phyloP scores from a whole-genome alignment of 2,797 vertebrate species.

The Sciurus vulgaris region DNA sequence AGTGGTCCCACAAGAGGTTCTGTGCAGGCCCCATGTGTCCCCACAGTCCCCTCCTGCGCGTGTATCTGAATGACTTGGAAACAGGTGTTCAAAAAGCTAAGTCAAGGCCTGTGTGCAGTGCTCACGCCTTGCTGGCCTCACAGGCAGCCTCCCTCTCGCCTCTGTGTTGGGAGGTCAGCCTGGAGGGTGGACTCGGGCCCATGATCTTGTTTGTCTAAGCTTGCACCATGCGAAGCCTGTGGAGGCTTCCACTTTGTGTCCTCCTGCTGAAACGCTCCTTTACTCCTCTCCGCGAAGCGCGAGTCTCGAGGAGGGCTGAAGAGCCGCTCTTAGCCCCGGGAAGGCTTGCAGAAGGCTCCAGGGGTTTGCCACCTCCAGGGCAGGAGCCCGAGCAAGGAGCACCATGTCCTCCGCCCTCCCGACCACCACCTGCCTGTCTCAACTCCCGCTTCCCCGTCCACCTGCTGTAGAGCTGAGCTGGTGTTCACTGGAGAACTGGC shows the following conservation, averaged over 20 bases:
- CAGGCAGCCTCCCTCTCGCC: rapidly evolving
- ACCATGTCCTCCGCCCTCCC: background rate
- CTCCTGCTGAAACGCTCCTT: rapidly evolving
- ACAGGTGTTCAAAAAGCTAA: no score
- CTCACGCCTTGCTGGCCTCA: background rate
- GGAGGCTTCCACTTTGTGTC: rapidly evolving
- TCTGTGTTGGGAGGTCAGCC: background rate
- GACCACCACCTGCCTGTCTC: background rate
- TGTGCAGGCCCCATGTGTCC: background rate
- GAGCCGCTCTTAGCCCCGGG: background rate
- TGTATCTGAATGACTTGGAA: background rate
- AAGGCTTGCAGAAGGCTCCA: background rate
- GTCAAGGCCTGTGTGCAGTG: background rate
- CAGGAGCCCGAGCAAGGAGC: rapidly evolving
- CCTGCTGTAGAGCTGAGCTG: background rate
- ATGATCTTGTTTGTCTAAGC: background rate
- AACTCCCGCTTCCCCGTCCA: background rate
- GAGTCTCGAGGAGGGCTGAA: background rate
- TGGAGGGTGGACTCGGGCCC: background rate
- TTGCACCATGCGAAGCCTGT: rapidly evolving
- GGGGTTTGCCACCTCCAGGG: no score
- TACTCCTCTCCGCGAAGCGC: background rate
- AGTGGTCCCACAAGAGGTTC: background rate
- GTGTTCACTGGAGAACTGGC: slow-evolving; percentile 27
- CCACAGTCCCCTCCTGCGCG: rapidly evolving